Percentiles rank a stretch among this genome's conserved stretches.
phyloP scores from a whole-genome alignment of 2,888 invertebrate species.

The Lymantria monacha region DNA sequence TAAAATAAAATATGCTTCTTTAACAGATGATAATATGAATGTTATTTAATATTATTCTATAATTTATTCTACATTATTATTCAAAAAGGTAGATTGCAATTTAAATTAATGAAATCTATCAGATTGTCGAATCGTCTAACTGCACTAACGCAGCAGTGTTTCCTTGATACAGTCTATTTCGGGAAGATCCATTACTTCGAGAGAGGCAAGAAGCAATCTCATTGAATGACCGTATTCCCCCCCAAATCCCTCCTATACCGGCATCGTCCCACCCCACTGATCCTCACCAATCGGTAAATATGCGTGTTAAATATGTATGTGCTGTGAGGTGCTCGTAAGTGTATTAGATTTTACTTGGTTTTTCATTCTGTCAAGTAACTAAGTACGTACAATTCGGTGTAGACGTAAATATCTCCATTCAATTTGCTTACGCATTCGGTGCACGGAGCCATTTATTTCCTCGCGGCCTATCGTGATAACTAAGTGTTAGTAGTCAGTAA shows the following conservation, averaged over 20 bases:
- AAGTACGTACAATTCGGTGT: conserved; percentile 46
- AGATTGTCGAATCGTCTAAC: conserved; percentile 17
- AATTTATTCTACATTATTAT: too few relatives aligned
- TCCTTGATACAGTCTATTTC: conserved; percentile 80
- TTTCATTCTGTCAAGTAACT: conserved; percentile 75
- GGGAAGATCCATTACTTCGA: conserved; percentile 81
- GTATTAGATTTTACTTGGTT: conserved; percentile 80
- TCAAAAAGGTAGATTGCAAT: too few relatives aligned
- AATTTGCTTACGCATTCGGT: conserved; percentile 57
- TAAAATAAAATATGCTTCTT: too few relatives aligned
- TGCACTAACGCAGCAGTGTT: conserved; percentile 68
- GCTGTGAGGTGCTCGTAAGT: conserved; percentile 78
- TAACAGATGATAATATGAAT: too few relatives aligned
- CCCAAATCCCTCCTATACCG: conserved; percentile 43
- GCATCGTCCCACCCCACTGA: conserved; percentile 53
- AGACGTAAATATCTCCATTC: conserved; percentile 48
- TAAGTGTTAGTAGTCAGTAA: conserved; percentile 15
- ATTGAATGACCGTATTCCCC: conserved; percentile 81
- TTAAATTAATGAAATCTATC: neutral
- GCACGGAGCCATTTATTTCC: conserved; percentile 55
- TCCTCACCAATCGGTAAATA: conserved; percentile 81
- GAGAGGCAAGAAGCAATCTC: conserved; percentile 83
- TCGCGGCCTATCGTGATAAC: conserved; percentile 27
- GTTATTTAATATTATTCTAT: too few relatives aligned
- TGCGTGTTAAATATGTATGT: conserved; percentile 82